These are phyloP conservation scores for Drosophila pachea DNA, from an alignment of 1,140 invertebrate genomes.

Conservation along the genomic window DNA sequence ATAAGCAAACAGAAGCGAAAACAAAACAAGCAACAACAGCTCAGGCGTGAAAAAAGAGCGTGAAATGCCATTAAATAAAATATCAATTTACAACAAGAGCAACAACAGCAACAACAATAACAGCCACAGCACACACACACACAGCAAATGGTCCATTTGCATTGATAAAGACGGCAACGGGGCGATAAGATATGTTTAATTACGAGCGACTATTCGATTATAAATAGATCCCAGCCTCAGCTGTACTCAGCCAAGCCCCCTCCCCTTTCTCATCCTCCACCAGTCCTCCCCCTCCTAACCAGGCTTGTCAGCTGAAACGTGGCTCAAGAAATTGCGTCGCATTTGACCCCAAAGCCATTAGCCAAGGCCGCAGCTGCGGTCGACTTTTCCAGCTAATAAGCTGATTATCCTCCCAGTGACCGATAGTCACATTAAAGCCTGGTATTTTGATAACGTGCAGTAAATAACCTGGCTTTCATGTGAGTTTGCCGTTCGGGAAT, in stretches of 20 bases:
- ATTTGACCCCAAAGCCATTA: not conserved
- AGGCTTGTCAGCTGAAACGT: not conserved
- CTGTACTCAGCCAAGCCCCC: too few species aligned
- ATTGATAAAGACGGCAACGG: conserved; percentile 55
- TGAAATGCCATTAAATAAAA: conserved; percentile 72
- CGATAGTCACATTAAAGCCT: not conserved
- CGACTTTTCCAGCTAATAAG: conserved; percentile 8
- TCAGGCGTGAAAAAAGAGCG: conserved; percentile 50
- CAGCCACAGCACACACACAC: conserved; percentile 15
- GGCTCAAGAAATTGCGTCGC: not conserved
- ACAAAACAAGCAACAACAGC: conserved; percentile 52
- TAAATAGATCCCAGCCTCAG: conserved; percentile 1
- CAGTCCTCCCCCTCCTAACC: not conserved
- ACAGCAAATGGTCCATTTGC: conserved; percentile 58
- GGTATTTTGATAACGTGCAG: not conserved
- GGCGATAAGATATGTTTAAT: conserved; percentile 65
- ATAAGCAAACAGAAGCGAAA: conserved; percentile 52
- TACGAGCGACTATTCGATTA: conserved; percentile 50
- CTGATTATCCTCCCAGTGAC: conserved; percentile 4
- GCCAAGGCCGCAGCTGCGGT: not conserved
- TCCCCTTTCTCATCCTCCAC: too few species aligned
- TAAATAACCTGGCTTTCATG: not conserved
- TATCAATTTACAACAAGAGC: conserved; percentile 66
- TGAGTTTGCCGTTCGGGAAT: not conserved
- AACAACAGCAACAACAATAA: conserved; percentile 23